phyloP scores from a whole-genome alignment of 2,797 vertebrate species.

The Vireo griseus region DNA sequence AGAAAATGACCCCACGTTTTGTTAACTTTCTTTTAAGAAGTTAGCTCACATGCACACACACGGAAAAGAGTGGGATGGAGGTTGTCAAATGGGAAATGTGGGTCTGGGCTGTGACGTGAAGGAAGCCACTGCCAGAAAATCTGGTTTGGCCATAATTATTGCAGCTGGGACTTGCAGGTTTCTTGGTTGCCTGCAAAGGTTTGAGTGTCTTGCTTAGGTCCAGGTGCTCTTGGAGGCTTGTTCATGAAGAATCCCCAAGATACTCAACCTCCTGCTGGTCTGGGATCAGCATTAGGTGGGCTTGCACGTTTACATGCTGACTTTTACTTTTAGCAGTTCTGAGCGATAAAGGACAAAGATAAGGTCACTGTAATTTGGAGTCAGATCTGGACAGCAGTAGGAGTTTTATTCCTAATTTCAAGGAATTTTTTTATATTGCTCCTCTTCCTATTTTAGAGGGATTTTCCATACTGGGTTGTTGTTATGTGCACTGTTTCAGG shows the following conservation, averaged over 20 bases:
- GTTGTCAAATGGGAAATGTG: not conserved
- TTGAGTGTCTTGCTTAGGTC: not conserved
- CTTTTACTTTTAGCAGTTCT: not conserved
- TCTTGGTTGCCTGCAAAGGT: not conserved
- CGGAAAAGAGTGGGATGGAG: not conserved
- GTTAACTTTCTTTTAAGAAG: no score
- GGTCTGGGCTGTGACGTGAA: not conserved
- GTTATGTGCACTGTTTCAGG: rapidly evolving
- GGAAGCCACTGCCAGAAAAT: not conserved
- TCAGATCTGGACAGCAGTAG: not conserved
- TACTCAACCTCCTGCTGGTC: not conserved
- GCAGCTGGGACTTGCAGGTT: not conserved
- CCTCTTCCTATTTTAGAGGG: not conserved
- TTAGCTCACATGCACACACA: no score
- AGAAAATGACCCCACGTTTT: not conserved
- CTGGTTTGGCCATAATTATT: not conserved
- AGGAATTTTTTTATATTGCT: not conserved
- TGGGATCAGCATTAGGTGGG: not conserved
- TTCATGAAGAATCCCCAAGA: not conserved
- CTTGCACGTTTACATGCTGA: not conserved
- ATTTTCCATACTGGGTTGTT: not conserved
- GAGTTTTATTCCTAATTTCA: not conserved
- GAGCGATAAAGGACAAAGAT: not conserved
- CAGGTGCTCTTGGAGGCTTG: not conserved
- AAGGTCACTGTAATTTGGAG: not conserved